Conservation (phyloP, 1,140 invertebrate species). For the Octopus bimaculoides region DNA sequence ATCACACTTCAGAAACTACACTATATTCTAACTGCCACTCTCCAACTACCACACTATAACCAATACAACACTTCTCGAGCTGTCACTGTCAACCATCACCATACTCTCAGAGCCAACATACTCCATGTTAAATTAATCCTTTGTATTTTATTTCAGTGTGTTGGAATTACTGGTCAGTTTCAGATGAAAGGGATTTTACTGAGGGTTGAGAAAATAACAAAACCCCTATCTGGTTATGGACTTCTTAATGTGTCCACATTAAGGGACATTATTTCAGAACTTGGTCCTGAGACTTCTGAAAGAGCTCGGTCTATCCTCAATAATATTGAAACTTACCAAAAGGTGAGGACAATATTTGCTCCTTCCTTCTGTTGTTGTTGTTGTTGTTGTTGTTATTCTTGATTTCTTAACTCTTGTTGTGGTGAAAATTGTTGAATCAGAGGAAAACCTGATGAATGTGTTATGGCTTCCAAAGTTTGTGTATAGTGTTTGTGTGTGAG, state of each 20-base stretch:
- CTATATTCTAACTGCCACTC: not conserved
- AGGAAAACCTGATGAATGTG: no score
- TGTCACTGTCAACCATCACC: not conserved
- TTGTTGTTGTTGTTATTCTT: no score
- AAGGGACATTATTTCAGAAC: not conserved
- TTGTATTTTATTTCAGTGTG: not conserved
- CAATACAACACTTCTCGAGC: not conserved
- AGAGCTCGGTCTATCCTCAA: not conserved
- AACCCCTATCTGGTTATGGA: not conserved
- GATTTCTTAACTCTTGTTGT: no score
- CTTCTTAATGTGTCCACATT: not conserved
- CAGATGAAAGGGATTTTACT: not conserved
- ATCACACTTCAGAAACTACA: not conserved
- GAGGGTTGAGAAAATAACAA: not conserved
- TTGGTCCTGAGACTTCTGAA: not conserved
- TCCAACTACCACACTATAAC: not conserved
- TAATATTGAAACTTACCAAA: constrained; percentile 5
- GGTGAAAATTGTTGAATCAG: no score
- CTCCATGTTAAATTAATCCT: not conserved
- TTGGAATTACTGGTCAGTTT: not conserved
- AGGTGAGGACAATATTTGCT: not conserved
- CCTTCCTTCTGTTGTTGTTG: no score
- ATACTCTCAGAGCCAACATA: not conserved
- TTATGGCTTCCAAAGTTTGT: no score
- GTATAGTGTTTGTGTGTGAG: no score